Base-by-base conservation (phyloP, 2,113 vertebrate genomes). In the Sander lucioperca region DNA sequence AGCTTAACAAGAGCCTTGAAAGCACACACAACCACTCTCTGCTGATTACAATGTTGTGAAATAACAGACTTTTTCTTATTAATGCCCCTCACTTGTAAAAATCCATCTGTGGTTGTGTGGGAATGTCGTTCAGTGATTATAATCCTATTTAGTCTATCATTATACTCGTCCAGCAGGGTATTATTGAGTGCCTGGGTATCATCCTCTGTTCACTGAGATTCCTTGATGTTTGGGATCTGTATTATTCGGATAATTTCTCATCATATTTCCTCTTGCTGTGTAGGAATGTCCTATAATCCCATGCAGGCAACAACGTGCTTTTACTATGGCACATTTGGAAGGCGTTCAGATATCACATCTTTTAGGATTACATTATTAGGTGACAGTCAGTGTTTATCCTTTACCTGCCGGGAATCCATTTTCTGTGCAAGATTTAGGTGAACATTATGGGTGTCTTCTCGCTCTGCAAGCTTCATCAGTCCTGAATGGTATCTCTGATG, bases 1-100 rank as follows among this genome's bases (percentile, higher is more conserved):
- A 77, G 86, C 83, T 88, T 83, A 89, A 64, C 53, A 12, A 63
- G 21, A 79, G 30, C 74, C 74, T 85, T 76, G 70, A 82, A 78
- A 70, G 74, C 61, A 74, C 63, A 71, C 25, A 57, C 71, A 75
- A 4, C 66, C 51, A 25, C 48, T 77, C 65, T 57, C 47, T 65
- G 23, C 64, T 79, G 58, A 81, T 68, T 62, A 74, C 25, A 79
- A 16, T 74, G 62, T 47, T 75, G 73, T 43, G 58, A 78, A 66
- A 80, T 74, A 45, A 57, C 64, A 74, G 72, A 63, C n/a, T 68
- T 78, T 75, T 81, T 50, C 59, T 18, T 70, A 54, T 86, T 58
- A 86, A 86, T 58, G 61, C 30, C 19, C 56, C 47, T 78, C 18
- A 5, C 65, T 77, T 72, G 54, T 56, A 56, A 67, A 67, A 74